Percentiles rank a stretch among this genome's conserved stretches.
Evolutionary conservation across 1,140 invertebrate genomes (phyloP).

Genomic region (Drosophila nigromelanica): DNA sequence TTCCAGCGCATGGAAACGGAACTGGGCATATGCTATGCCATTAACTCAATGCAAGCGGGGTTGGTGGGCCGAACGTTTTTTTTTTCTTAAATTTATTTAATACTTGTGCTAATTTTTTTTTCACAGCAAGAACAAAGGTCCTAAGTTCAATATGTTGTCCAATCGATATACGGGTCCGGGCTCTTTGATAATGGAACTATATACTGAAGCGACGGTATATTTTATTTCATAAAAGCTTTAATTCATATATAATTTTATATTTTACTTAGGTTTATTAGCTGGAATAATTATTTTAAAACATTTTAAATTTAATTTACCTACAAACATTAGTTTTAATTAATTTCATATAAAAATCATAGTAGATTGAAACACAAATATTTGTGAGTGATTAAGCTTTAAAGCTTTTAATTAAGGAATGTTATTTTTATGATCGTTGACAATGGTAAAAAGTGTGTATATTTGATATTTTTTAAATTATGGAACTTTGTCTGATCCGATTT

Average conservation of each 20-base stretch:
- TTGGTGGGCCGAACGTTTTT: conserved; percentile 10
- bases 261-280: no score
- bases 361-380: no score
- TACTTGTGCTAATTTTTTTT: background rate
- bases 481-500: no score
- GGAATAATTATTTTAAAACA: background rate
- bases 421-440: background rate
- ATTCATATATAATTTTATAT: background rate
- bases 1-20: conserved; percentile 88
- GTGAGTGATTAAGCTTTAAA: no score
- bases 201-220: conserved; percentile 85
- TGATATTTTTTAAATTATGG: no score
- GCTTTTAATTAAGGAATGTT: no score
- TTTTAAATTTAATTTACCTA: no score
- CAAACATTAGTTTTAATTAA: no score
- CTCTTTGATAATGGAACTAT: conserved; percentile 85
- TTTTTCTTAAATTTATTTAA: no score
- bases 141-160: conserved; percentile 75
- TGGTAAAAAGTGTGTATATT: no score
- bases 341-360: no score
- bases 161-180: conserved; percentile 86
- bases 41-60: conserved; percentile 87
- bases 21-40: conserved; percentile 87
- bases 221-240: background rate
- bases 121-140: conserved; percentile 52